Base-by-base conservation (phyloP, 2,888 invertebrate genomes). In the Sycophila texana region DNA sequence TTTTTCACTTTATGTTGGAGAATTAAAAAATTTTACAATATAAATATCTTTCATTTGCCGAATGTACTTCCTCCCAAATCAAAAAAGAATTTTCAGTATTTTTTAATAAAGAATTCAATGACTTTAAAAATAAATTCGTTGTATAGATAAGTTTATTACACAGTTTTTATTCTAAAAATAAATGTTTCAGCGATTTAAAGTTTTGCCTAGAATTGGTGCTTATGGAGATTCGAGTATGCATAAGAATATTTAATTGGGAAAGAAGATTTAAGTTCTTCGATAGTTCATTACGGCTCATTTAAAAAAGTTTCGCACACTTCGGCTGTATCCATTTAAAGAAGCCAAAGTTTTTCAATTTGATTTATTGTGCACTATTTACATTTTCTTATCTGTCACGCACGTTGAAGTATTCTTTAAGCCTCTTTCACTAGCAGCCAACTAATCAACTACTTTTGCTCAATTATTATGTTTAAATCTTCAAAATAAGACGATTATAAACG, bases 141-240 rank as follows among this genome's bases (percentile, higher is more conserved):
- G 30, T 0, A 30, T 30, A 7, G 30, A 5, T 7, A 30, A 5
- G 4, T 7, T 5, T 5, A 30, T 30, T 30, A 7, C 30, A 30
- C 30, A 7, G 7, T 7, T 4, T 30, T 39, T 1, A 39, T 10
- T 26, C 39, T 0, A 39, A 39, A 39, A 39, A 5, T 39, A 7
- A 10, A 39, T 10, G 10, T 1, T 39, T 10, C 39, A 39, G 5
- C 7, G n/a, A 3, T 47, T 65, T 30, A 51, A 75, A 75, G 68
- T 75, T 75, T 75, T 4, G 68, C 61, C 75, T 60, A 68, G 61
- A 68, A 60, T 68, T 47, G n/a, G n/a, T 22, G n/a, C 60, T 75
- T 60, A 39, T 5, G 51, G 14, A 61, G 20, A 68, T 53, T 39
- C 39, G 10, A 51, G 16, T n/a, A n/a, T 51, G 14, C 61, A 49